Conservation (phyloP, 2,797 vertebrate species). For the Euthynnus affinis region DNA sequence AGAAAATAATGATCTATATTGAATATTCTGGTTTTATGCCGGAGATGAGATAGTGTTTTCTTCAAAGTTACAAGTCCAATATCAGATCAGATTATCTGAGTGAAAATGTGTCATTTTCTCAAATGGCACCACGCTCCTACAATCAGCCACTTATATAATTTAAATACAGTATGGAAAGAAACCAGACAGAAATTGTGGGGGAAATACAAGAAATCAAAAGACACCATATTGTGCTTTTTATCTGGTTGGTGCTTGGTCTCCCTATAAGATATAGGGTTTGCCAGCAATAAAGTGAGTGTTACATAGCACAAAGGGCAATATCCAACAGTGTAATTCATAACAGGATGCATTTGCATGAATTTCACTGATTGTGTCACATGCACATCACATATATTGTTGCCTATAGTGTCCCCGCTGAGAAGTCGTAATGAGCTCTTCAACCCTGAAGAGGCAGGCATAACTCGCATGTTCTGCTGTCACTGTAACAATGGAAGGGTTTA, state of each 20-base stretch:
- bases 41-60: conserved; percentile 14
- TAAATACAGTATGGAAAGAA: conserved; percentile 7
- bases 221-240: conserved; percentile 10
- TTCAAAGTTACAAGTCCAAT: conserved; percentile 10
- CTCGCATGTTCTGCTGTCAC: conserved; percentile 79
- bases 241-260: conserved; percentile 17
- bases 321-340: conserved; percentile 33
- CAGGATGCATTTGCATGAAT: conserved; percentile 63
- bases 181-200: background rate
- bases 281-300: conserved; percentile 12
- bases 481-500: conserved; percentile 78
- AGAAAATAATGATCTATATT: conserved; percentile 18
- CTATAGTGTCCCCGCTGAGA: conserved; percentile 72
- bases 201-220: conserved; percentile 38
- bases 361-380: conserved; percentile 61
- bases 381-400: conserved; percentile 70
- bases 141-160: conserved; percentile 9
- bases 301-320: conserved; percentile 31
- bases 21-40: conserved; percentile 19
- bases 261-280: conserved; percentile 19
- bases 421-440: conserved; percentile 82
- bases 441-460: conserved; percentile 75
- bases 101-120: conserved; percentile 34
- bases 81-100: conserved; percentile 29
- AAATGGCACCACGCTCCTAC: conserved; percentile 31